Conservation (phyloP, 2,888 invertebrate species). For the Notodonta dromedarius region DNA sequence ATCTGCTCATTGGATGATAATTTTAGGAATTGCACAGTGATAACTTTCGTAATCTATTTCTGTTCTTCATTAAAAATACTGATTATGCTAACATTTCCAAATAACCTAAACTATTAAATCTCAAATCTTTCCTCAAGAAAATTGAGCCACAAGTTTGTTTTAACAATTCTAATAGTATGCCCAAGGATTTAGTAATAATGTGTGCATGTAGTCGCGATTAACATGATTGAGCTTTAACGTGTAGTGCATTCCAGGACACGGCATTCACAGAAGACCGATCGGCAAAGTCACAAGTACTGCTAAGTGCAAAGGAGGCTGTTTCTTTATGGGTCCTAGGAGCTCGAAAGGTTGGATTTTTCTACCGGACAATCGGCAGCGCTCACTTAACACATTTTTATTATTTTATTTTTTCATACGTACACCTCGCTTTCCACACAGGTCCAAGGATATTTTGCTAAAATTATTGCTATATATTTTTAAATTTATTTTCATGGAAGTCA, state of each 20-base stretch:
- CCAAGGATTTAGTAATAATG: constrained; percentile 51
- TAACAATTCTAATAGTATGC: constrained; percentile 28
- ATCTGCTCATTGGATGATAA: background rate
- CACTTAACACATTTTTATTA: constrained; percentile 51
- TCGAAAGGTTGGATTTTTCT: constrained; percentile 91
- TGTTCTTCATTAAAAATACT: background rate
- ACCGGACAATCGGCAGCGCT: constrained; percentile 56
- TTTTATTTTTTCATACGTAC: constrained; percentile 42
- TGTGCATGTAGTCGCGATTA: constrained; percentile 80
- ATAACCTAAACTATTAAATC: constrained; percentile 22
- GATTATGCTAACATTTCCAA: constrained; percentile 33
- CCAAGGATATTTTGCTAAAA: constrained; percentile 16
- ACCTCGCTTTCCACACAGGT: constrained; percentile 40
- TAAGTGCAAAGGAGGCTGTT: constrained; percentile 97
- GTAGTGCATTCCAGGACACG: constrained; percentile 88
- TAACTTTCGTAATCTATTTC: background rate
- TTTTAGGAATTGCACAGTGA: background rate
- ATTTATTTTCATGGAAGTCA: constrained; percentile 4
- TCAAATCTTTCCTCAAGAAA: constrained; percentile 14
- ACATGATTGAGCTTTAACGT: constrained; percentile 76
- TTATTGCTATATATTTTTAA: constrained; percentile 13
- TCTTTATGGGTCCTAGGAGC: constrained; percentile 97
- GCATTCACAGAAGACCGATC: constrained; percentile 87
- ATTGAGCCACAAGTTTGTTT: constrained; percentile 16
- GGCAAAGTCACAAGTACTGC: constrained; percentile 91